These are phyloP conservation scores for Anolis carolinensis DNA, from an alignment of 2,113 vertebrate species.

Conservation along the genomic window DNA sequence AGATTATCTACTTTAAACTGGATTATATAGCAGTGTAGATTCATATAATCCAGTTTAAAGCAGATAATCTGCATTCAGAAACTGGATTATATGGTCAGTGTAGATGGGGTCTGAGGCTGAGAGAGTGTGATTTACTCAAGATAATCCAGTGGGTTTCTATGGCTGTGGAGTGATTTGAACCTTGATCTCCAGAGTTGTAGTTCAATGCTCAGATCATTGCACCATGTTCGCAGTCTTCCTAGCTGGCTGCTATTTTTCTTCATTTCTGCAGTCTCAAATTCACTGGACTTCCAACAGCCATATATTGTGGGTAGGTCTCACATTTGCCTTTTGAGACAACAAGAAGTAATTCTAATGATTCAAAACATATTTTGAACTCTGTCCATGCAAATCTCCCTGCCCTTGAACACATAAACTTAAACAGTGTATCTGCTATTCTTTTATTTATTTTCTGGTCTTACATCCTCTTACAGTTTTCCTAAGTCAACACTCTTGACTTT, in stretches of 20 bases:
- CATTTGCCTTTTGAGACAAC: background rate
- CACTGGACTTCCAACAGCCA: background rate
- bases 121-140: too few species aligned
- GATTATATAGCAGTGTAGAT: too few species aligned
- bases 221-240: background rate
- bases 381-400: background rate
- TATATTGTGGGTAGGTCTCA: background rate
- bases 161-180: too few species aligned
- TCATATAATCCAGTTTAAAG: too few species aligned
- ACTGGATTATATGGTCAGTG: too few species aligned
- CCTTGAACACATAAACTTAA: background rate
- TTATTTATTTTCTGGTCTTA: background rate
- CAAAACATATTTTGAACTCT: background rate
- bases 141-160: too few species aligned
- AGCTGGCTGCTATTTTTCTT: background rate
- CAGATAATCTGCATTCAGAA: too few species aligned
- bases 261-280: background rate
- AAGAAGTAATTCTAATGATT: background rate
- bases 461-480: background rate
- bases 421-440: background rate
- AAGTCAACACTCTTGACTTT: background rate
- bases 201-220: too few species aligned
- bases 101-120: too few species aligned
- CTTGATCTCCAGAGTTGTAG: too few species aligned
- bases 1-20: too few species aligned